A percentile compares a stretch with the other conserved stretches of the same genome.
Evolutionary conservation across 2,797 vertebrate genomes (phyloP).

Genomic region (Peromyscus nudipes): DNA sequence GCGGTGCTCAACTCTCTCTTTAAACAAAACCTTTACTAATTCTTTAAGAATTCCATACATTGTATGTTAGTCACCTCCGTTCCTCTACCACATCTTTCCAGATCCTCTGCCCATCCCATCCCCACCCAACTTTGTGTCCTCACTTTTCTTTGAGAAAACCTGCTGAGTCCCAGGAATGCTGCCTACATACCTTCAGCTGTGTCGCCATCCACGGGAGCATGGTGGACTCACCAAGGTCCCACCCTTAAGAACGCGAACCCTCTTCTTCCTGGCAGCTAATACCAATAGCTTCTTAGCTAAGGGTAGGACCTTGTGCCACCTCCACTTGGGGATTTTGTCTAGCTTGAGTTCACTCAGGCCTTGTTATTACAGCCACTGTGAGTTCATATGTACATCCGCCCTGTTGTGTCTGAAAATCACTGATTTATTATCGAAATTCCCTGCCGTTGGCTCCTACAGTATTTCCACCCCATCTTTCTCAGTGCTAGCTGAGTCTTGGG

Average conservation of each 20-base stretch:
- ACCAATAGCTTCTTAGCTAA: neutral
- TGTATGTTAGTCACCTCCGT: neutral
- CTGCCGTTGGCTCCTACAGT: neutral
- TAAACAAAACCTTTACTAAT: neutral
- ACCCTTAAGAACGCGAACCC: neutral
- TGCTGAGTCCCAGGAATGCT: no score
- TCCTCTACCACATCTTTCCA: neutral
- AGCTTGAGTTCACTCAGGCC: neutral
- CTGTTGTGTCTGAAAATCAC: neutral
- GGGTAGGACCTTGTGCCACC: neutral
- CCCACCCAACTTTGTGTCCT: neutral
- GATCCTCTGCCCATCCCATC: neutral
- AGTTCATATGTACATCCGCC: neutral
- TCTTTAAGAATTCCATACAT: neutral
- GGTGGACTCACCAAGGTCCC: neutral
- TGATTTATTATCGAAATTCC: neutral
- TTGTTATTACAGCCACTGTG: neutral
- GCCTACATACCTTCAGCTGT: no score
- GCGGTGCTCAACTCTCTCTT: neutral
- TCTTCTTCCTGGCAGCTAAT: neutral
- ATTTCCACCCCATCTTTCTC: no score
- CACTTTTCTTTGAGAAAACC: no score
- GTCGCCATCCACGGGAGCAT: neutral
- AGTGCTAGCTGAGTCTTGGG: neutral
- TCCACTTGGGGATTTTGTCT: neutral